These are phyloP conservation scores for Emydura subglobosa DNA, from an alignment of 2,113 vertebrate genomes.

Conservation along the genomic window DNA sequence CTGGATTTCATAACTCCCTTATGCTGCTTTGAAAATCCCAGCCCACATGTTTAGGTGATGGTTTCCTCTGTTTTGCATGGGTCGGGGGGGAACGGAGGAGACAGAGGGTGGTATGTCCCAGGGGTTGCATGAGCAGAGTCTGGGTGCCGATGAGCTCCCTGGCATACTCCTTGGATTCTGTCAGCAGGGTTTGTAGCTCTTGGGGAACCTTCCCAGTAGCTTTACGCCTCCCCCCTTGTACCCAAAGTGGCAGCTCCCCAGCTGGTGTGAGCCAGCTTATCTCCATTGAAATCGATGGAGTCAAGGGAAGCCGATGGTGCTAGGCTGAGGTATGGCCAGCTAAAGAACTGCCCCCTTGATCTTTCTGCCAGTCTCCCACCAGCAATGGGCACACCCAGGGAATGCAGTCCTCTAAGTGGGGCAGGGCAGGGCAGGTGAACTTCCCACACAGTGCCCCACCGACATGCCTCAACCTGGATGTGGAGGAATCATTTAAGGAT, in stretches of 20 bases:
- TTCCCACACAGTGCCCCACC: too few relatives aligned
- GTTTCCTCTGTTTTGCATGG: not conserved
- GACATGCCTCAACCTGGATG: too few relatives aligned
- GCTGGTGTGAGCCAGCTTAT: not conserved
- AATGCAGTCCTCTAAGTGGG: not conserved
- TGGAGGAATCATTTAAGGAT: too few relatives aligned
- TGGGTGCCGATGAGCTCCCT: too few relatives aligned
- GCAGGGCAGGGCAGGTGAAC: not conserved
- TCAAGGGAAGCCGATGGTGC: not conserved
- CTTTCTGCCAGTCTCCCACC: not conserved
- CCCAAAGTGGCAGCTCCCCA: not conserved
- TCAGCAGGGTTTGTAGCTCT: not conserved
- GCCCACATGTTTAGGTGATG: not conserved
- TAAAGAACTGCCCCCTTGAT: not conserved
- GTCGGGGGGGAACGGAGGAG: not conserved
- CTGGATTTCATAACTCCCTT: fast-evolving
- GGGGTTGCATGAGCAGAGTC: fast-evolving
- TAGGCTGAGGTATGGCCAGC: not conserved
- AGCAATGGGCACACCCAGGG: not conserved
- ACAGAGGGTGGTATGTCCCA: not conserved
- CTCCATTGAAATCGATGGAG: not conserved
- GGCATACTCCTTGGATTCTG: too few relatives aligned
- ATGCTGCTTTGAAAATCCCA: not conserved
- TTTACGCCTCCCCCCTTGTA: fast-evolving
- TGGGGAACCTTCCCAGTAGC: not conserved